phyloP scores from a whole-genome alignment of 2,797 vertebrate genomes.

The Enteromius mattozi region DNA sequence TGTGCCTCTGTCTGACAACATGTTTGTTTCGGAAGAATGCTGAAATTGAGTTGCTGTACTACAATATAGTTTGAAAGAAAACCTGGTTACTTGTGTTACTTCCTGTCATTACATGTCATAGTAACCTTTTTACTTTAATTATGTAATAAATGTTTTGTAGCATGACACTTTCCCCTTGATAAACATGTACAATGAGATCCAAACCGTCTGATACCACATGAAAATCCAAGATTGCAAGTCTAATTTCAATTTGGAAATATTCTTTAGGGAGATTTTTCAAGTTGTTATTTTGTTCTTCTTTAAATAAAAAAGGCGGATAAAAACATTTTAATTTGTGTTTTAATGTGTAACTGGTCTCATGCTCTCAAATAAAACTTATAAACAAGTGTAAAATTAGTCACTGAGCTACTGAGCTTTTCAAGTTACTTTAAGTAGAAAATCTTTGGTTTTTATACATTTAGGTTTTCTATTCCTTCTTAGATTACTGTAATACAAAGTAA shows the following conservation, averaged over 20 bases:
- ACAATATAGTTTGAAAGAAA: background rate
- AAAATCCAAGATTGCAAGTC: background rate
- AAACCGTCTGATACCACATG: background rate
- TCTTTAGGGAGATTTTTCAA: background rate
- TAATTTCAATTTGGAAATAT: background rate
- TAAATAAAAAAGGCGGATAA: background rate
- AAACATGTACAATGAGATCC: background rate
- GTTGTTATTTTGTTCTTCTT: background rate
- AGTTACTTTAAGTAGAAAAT: background rate
- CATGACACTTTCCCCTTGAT: background rate
- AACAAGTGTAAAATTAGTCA: background rate
- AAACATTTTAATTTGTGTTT: background rate
- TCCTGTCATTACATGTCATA: background rate
- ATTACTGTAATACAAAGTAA: background rate
- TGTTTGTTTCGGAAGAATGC: background rate
- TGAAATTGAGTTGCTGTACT: background rate
- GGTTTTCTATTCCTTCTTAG: background rate
- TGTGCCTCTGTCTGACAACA: constrained; percentile 6
- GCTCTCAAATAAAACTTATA: background rate
- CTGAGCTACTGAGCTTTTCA: background rate
- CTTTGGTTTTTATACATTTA: background rate
- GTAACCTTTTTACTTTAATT: background rate
- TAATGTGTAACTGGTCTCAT: background rate
- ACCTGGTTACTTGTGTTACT: background rate
- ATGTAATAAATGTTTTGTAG: background rate